Base-by-base conservation (phyloP, 2,113 vertebrate genomes). In the Epinephelus lanceolatus region DNA sequence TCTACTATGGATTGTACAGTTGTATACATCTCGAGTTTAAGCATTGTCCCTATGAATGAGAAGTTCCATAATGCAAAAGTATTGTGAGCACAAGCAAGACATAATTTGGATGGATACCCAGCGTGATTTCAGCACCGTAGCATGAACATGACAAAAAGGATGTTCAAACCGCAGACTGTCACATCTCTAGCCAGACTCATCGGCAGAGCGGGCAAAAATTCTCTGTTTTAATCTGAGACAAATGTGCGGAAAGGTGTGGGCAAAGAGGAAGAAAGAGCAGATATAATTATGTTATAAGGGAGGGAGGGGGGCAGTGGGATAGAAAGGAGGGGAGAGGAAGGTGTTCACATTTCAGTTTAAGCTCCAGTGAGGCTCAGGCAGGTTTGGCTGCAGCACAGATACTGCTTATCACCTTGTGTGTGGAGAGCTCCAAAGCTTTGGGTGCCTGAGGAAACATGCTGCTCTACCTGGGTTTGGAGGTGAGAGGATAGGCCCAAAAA, bases 231-330 rank as follows among this genome's bases (percentile, higher is more conserved):
- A 82, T 86, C 83, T 82, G 71, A 78, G 76, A 79, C 88, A 89
- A 90, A 90, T 92, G 79, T 90, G 82, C 18, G 37, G 67, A 85
- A 84, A 87, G 62, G 76, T 92, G 76, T 80, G 61, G 67, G 81
- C 78, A 81, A 78, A 86, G 75, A 73, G 56, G 85, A 86, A 85
- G 75, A 84, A 85, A 88, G 71, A 63, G 69, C 89, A 88, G 67
- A 86, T 81, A 75, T 85, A 88, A 92, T 91, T 89, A 85, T 78
- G 84, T 85, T 85, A 83, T 80, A 74, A 78, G 74, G 74, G 72
- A 61, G 53, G 40, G 62, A 25, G 62, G 49, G 37, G 63, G 27
- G 57, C 42, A 72, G 61, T 45, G 69, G 69, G 53, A 62, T 68
- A 66, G 61, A 83, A 76, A 60, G 49, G 18, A 78, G 59, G 81